Evolutionary conservation across 1,140 invertebrate species (phyloP), one percentile per base, ranked within the genome.

Genomic region (Gonatopus flavifemur): DNA sequence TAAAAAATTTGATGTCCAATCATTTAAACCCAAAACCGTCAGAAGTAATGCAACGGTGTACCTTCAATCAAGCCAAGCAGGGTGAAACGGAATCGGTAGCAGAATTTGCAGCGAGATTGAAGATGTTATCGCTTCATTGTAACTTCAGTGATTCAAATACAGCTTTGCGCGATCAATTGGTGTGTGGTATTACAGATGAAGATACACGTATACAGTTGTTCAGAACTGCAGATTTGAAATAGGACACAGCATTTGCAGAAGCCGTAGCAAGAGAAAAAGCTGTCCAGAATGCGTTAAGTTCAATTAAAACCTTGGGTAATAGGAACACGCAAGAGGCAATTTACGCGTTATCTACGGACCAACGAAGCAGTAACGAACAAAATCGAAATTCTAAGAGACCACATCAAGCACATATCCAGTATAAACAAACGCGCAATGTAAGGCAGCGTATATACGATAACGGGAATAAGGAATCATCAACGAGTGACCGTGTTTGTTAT

Each of bases 1-100:
- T 48, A 18, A 28, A 16, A 7, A 38, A 48, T 8, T 15, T 42
- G 13, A 41, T 50, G 16, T 24, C 19, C 10, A 10, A 35, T 13
- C 48, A 50, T 15, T 31, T 50, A 1, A 35, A 42, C 10, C 48
- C 30, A 10, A 35, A 46, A 12, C 44, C 44, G 10, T 46, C 44
- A 15, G 44, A 46, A 15, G 44, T 24, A 7, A 50, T 40, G 48
- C 38, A 42, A 41, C 12, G 48, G 18, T 50, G 30, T 33, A 50
- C 8, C 2, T 50, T 42, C 16, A 7, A 42, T 16, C 22, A n/a
- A n/a, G 46, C 36, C 18, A 38, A 21, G 31, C 46, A 48, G 20
- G 7, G 16, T 3, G 13, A 6, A 19, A 30, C 18, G 3, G 46
- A 48, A 40, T 21, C n/a, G 12, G 35, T 48, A 13, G 33, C 36